These are phyloP conservation scores for Brotula barbata DNA, from an alignment of 2,797 vertebrate genomes.

Conservation along the genomic window DNA sequence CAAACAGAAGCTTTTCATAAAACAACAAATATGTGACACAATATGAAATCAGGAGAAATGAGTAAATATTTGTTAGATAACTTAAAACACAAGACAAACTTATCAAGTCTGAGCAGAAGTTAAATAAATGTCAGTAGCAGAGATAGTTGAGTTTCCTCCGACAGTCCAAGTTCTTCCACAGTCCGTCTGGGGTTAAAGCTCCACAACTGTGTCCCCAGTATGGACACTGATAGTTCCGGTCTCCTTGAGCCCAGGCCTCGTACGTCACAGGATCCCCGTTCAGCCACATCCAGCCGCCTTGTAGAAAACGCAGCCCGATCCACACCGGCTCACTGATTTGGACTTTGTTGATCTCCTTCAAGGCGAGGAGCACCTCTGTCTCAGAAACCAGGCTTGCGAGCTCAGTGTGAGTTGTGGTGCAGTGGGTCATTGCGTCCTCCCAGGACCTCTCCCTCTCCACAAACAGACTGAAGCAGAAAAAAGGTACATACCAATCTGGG, in stretches of 20 bases:
- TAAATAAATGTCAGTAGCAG: constrained; percentile 17
- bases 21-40: too few species aligned
- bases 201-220: constrained; percentile 24
- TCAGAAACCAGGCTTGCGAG: constrained; percentile 32
- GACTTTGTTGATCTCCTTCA: neutral
- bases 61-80: too few species aligned
- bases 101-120: too few species aligned
- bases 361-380: constrained; percentile 10
- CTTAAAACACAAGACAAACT: too few species aligned
- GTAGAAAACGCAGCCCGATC: constrained; percentile 61
- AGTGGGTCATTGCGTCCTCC: constrained; percentile 38
- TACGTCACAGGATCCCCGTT: constrained; percentile 17
- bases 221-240: constrained; percentile 41
- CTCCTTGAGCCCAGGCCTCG: constrained; percentile 2
- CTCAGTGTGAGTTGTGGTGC: neutral
- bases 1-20: too few species aligned
- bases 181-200: constrained; percentile 21
- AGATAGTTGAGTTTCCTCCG: constrained; percentile 39
- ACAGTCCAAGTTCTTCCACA: constrained; percentile 43
- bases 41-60: too few species aligned
- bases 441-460: constrained; percentile 15
- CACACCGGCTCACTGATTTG: constrained; percentile 32
- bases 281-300: constrained; percentile 61
- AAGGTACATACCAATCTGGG: rapidly evolving
- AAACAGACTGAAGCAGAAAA: constrained; percentile 24